Base-by-base conservation (phyloP, 2,888 invertebrate genomes). In the Melipona bicolor region DNA sequence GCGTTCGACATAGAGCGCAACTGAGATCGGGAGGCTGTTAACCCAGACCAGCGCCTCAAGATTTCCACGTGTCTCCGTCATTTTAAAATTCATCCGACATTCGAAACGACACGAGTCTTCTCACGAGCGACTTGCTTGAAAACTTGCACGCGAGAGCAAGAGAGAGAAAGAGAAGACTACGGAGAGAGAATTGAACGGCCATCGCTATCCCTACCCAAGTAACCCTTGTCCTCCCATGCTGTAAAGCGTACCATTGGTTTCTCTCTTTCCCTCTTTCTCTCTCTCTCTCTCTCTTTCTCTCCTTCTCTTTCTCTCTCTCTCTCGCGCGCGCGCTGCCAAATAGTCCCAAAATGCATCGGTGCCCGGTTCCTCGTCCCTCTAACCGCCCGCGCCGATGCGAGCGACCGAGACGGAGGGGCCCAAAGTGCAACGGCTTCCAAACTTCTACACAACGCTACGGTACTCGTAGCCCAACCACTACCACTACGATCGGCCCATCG, bases 261-360 rank as follows among this genome's bases (percentile, higher is more conserved):
- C 71, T 76, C 9, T 43, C 43, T 36, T 9, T 36, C 36, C 36
- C 9, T 43, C 43, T 43, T 9, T 43, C 43, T 43, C 11, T 36
- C 9, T 36, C 1, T 9, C 0, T 32, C 32, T 32, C 32, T 32
- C 32, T 43, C 24, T 24, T 2, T 36, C 9, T 36, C 1, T 36
- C 24, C 9, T 9, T 9, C 0, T 32, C 32, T 32, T 3, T 32
- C 32, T 43, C 24, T 24, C 11, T 36, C 9, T 36, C 1, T 36
- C 24, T 36, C 32, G 32, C 36, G 36, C 36, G 36, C 43, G 1
- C 81, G 86, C 85, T 88, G 87, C 90, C 94, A 91, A 93, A 92
- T 94, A 94, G 94, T 93, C 93, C 94, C 92, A 92, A 94, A 94
- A 94, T 93, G 92, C 93, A 92, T 92, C 91, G 91, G 87, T 87